Evolutionary conservation across 2,888 invertebrate species (phyloP).

Genomic region (Thecocarcelia acutangulata): DNA sequence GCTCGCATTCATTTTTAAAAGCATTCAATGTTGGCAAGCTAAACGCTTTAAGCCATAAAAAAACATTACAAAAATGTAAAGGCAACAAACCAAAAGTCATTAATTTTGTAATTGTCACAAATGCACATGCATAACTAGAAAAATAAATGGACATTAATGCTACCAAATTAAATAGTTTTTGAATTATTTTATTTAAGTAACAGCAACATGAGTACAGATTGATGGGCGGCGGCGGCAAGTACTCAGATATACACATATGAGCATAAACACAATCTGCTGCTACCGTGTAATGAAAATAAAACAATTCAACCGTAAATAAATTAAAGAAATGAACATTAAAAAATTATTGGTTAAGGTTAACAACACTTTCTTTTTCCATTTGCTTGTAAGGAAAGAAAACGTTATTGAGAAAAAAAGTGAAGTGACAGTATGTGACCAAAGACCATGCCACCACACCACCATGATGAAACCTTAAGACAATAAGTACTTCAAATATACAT

Average conservation of each 20-base stretch:
- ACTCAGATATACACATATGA: slow-evolving; percentile 1
- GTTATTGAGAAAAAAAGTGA: background rate
- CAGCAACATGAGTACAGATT: slow-evolving; percentile 62
- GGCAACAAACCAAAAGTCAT: slow-evolving; percentile 16
- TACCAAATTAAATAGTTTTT: slow-evolving; percentile 37
- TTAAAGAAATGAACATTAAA: slow-evolving; percentile 5
- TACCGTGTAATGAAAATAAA: background rate
- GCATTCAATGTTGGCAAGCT: background rate
- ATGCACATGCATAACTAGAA: slow-evolving; percentile 15
- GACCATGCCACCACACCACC: slow-evolving; percentile 20
- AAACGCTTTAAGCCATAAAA: slow-evolving; percentile 17
- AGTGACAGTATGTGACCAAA: slow-evolving; percentile 35
- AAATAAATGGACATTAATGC: slow-evolving; percentile 38
- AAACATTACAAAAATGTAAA: background rate
- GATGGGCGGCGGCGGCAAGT: slow-evolving; percentile 53
- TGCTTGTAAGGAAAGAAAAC: slow-evolving; percentile 26
- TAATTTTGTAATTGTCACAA: slow-evolving; percentile 52
- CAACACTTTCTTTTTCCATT: slow-evolving; percentile 63
- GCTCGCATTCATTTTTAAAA: slow-evolving; percentile 1
- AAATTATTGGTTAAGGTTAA: slow-evolving; percentile 59
- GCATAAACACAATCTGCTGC: background rate
- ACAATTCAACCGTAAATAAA: slow-evolving; percentile 45
- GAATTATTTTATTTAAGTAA: slow-evolving; percentile 42
- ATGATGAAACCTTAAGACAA: slow-evolving; percentile 30
- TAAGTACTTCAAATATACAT: slow-evolving; percentile 23